Percentiles rank a stretch among this genome's conserved stretches.
These are phyloP conservation scores for Philopedon plagiatum DNA, from an alignment of 2,888 invertebrate genomes.

Conservation along the genomic window DNA sequence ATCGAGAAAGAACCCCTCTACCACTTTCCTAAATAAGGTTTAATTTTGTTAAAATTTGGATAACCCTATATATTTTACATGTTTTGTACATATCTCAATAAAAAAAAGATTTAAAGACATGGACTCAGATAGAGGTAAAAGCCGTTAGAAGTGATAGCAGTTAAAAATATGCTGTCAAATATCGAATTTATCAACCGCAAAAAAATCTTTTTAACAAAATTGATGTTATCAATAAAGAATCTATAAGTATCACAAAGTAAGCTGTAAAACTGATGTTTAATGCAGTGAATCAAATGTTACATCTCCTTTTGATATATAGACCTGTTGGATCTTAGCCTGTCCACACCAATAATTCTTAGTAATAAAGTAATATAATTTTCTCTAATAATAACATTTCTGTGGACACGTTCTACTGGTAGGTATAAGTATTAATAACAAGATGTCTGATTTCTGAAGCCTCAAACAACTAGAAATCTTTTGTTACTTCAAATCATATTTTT, in stretches of 20 bases:
- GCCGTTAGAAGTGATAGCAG: neutral
- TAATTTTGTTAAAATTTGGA: too few species aligned
- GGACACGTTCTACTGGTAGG: too few species aligned
- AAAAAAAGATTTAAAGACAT: conserved; percentile 4
- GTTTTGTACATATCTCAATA: too few species aligned
- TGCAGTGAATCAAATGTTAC: conserved; percentile 9
- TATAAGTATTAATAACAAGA: too few species aligned
- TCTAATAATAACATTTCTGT: too few species aligned
- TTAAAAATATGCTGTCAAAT: conserved; percentile 8
- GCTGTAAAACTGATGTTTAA: conserved; percentile 8
- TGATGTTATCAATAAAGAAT: conserved; percentile 12
- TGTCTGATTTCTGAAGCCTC: too few species aligned
- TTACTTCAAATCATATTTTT: too few species aligned
- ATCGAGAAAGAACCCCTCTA: too few species aligned
- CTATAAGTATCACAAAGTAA: neutral
- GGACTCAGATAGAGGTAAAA: neutral
- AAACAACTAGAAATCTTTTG: too few species aligned
- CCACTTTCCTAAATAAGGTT: too few species aligned
- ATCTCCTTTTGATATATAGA: neutral
- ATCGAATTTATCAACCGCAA: conserved; percentile 1
- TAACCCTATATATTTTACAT: too few species aligned
- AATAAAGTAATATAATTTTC: too few species aligned
- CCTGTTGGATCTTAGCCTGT: neutral
- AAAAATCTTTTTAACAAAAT: conserved; percentile 5
- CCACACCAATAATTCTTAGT: neutral